Conservation (phyloP, 2,797 vertebrate genomes). For the Epinephelus coioides region DNA sequence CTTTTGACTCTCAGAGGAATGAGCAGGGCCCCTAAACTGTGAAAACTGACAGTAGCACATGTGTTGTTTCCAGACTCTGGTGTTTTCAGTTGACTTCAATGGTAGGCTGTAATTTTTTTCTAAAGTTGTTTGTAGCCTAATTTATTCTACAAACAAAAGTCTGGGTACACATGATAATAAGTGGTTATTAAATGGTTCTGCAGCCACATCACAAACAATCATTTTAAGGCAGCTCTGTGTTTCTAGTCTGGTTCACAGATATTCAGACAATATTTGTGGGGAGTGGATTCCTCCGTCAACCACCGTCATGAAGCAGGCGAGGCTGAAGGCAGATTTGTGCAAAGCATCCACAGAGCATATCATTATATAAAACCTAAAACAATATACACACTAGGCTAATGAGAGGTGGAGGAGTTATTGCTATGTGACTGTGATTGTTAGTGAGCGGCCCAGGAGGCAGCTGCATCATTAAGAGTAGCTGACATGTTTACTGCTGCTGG, state of each 20-base stretch:
- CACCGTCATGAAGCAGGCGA: conserved; percentile 37
- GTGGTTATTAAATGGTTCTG: conserved; percentile 21
- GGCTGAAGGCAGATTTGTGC: conserved; percentile 18
- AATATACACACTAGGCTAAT: conserved; percentile 6
- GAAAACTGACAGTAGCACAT: no score
- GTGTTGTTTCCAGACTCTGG: neutral
- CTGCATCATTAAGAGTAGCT: conserved; percentile 28
- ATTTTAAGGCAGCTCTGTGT: conserved; percentile 12
- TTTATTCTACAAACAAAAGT: conserved; percentile 48
- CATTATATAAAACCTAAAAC: conserved; percentile 39
- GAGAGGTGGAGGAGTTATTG: conserved; percentile 28
- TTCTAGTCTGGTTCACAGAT: conserved; percentile 56
- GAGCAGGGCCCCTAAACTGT: no score
- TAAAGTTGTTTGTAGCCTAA: conserved; percentile 1
- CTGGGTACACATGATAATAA: conserved; percentile 8
- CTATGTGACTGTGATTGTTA: conserved; percentile 30
- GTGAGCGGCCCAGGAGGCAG: neutral
- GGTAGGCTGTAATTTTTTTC: conserved; percentile 12
- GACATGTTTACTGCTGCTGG: conserved; percentile 67
- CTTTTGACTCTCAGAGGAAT: no score
- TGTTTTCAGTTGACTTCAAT: conserved; percentile 5
- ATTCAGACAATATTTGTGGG: conserved; percentile 75
- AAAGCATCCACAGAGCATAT: conserved; percentile 26
- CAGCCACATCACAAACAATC: conserved; percentile 52
- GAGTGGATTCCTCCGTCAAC: conserved; percentile 59